Evolutionary conservation across 2,888 invertebrate species (phyloP).

Genomic region (Zhuqinia jingwanae): DNA sequence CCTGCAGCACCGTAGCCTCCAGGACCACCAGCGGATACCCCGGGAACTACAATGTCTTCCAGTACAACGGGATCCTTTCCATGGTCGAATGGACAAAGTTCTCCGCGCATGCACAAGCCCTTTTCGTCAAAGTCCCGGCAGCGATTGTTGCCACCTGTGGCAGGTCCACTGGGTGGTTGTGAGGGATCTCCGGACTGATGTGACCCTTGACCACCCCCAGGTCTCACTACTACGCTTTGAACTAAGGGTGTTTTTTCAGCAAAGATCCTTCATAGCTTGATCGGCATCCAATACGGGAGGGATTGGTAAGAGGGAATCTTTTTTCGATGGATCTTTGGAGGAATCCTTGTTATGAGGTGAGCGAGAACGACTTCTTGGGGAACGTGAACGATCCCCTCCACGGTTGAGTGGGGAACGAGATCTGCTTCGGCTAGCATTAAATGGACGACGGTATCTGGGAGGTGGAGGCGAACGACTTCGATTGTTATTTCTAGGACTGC

Average conservation of each 20-base stretch:
- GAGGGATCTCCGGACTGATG: background rate
- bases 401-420: conserved; percentile 70
- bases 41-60: conserved; percentile 88
- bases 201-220: conserved; percentile 28
- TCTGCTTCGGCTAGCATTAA: conserved; percentile 76
- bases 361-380: conserved; percentile 57
- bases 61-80: conserved; percentile 97
- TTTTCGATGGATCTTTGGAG: conserved; percentile 30
- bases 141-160: conserved; percentile 82
- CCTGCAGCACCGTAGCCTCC: conserved; percentile 58
- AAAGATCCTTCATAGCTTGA: conserved; percentile 22
- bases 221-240: conserved; percentile 73
- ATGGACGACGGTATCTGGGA: conserved; percentile 72
- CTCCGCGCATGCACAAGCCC: conserved; percentile 97
- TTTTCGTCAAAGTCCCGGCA: conserved; percentile 97
- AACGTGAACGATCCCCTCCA: conserved; percentile 62
- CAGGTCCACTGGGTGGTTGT: background rate
- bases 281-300: conserved; percentile 49
- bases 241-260: conserved; percentile 70
- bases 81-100: conserved; percentile 98
- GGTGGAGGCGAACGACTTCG: conserved; percentile 75
- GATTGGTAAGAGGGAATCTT: conserved; percentile 69
- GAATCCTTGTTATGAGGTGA: conserved; percentile 56
- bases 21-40: conserved; percentile 74
- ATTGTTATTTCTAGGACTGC: conserved; percentile 73